Evolutionary conservation across 2,888 invertebrate genomes (phyloP).

Genomic region (Amphipoea oculea): DNA sequence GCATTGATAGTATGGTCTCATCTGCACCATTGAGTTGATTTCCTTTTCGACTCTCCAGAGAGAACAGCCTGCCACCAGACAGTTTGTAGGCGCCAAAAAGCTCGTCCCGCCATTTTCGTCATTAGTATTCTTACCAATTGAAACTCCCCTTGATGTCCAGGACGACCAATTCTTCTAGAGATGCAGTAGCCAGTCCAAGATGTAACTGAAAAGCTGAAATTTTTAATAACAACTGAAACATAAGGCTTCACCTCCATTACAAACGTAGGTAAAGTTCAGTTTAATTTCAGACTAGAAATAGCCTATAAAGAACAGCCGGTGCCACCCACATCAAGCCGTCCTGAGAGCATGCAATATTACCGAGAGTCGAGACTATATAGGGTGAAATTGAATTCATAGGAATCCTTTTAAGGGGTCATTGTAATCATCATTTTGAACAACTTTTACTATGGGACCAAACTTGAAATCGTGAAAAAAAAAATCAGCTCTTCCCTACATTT

Average conservation of each 20-base stretch:
- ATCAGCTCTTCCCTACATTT: too few relatives aligned
- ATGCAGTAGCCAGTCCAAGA: not conserved
- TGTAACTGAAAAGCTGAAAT: not conserved
- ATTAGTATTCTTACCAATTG: not conserved
- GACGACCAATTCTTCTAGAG: not conserved
- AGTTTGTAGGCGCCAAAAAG: too few relatives aligned
- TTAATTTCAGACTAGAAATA: not conserved
- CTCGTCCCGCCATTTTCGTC: not conserved
- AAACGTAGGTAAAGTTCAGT: not conserved
- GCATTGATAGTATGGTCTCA: too few relatives aligned
- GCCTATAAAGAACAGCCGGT: not conserved
- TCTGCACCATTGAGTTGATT: too few relatives aligned
- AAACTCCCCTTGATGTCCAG: not conserved
- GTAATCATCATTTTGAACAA: too few relatives aligned
- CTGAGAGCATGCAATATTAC: conserved; percentile 17
- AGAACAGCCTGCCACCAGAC: not conserved
- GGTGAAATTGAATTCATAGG: too few relatives aligned
- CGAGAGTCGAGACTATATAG: too few relatives aligned
- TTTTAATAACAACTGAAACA: not conserved
- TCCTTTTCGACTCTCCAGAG: not conserved
- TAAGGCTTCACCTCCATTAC: not conserved
- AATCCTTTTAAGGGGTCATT: too few relatives aligned
- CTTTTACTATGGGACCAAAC: too few relatives aligned
- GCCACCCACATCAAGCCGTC: conserved; percentile 2
- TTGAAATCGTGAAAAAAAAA: too few relatives aligned